Conservation (phyloP, 2,113 vertebrate genomes). For the Trogon surrucura region DNA sequence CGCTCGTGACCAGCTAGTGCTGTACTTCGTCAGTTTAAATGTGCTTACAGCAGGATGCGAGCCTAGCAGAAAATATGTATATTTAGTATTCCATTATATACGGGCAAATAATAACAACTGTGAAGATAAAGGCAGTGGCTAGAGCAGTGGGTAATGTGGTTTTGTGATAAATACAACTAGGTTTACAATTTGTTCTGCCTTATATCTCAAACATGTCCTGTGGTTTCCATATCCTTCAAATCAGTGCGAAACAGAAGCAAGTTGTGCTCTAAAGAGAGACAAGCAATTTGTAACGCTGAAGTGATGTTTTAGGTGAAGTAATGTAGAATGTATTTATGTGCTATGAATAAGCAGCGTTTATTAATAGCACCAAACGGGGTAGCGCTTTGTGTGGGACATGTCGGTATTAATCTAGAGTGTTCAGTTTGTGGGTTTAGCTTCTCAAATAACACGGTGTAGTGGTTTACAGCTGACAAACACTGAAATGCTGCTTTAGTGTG, state of each 20-base stretch:
- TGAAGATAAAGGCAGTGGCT: conserved; percentile 3
- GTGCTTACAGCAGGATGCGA: background rate
- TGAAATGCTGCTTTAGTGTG: background rate
- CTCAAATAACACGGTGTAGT: background rate
- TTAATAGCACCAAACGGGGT: background rate
- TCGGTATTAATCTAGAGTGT: background rate
- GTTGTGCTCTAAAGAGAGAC: background rate
- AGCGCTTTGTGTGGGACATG: background rate
- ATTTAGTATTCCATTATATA: background rate
- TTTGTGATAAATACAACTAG: background rate
- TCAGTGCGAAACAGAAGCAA: background rate
- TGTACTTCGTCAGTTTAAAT: background rate
- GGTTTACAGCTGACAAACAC: background rate
- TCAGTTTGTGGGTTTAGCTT: background rate
- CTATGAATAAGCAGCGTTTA: background rate
- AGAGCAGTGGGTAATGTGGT: background rate
- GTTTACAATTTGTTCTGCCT: background rate
- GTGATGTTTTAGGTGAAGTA: background rate
- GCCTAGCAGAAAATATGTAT: background rate
- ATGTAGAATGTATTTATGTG: background rate
- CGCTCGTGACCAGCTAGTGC: background rate
- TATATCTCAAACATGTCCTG: background rate
- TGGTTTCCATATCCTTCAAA: conserved; percentile 17
- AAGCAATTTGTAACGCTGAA: background rate
- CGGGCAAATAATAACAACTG: background rate